phyloP scores from a whole-genome alignment of 2,113 vertebrate species.

The Penelope pileata region DNA sequence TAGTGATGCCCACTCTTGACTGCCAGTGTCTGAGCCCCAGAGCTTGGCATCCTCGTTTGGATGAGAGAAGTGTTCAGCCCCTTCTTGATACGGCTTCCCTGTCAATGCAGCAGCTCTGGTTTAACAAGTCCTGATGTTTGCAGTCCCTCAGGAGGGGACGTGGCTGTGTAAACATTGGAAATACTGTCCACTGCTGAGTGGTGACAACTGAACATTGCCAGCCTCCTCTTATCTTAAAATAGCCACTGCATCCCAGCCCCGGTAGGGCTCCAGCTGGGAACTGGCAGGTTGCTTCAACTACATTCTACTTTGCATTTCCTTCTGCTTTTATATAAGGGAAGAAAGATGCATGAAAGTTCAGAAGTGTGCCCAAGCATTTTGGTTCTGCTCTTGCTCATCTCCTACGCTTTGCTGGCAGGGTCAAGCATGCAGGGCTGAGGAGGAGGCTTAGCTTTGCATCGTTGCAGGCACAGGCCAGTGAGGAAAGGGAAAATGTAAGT shows the following conservation, averaged over 20 bases:
- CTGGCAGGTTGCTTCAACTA: not conserved
- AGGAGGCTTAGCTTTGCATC: not conserved
- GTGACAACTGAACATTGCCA: slow-evolving; percentile 1
- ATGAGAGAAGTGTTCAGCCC: not conserved
- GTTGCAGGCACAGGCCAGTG: fast-evolving
- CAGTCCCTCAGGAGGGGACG: not conserved
- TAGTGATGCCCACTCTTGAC: not conserved
- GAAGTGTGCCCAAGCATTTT: not conserved
- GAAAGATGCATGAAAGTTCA: not conserved
- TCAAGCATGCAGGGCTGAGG: not conserved
- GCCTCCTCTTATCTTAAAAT: slow-evolving; percentile 2
- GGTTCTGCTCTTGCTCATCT: not conserved
- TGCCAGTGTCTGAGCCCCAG: not conserved
- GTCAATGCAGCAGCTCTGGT: not conserved
- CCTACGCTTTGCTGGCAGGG: not conserved
- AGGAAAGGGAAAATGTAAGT: not conserved
- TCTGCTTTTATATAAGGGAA: not conserved
- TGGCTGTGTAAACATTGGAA: not conserved
- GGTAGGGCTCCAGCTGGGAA: not conserved
- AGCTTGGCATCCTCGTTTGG: fast-evolving
- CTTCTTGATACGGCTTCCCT: not conserved
- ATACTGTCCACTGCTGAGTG: not conserved
- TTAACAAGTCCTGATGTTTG: not conserved
- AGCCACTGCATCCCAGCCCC: not conserved
- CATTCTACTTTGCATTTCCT: not conserved